A percentile compares a stretch with the other conserved stretches of the same genome.
Evolutionary conservation across 2,888 invertebrate species (phyloP).

Genomic region (Hydrotaea diabolus): DNA sequence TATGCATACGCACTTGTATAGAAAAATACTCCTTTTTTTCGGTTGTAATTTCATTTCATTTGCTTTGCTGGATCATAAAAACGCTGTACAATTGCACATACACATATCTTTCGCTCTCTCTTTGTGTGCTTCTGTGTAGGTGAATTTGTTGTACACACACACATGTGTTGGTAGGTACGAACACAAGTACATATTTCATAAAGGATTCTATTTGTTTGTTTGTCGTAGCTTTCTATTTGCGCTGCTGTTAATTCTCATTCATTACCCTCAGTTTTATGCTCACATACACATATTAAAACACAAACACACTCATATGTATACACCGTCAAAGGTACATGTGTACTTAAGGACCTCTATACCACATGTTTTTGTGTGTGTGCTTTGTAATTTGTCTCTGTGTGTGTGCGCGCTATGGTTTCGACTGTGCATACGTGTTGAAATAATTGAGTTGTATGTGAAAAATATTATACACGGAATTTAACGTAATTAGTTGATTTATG

Average conservation of each 20-base stretch:
- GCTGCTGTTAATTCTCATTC: constrained; percentile 61
- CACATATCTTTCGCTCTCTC: not conserved
- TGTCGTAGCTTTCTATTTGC: constrained; percentile 38
- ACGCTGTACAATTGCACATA: not conserved
- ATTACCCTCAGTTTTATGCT: constrained; percentile 51
- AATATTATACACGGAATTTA: constrained; percentile 35
- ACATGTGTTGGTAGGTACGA: constrained; percentile 15
- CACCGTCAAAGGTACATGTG: too few relatives aligned
- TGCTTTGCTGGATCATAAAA: constrained; percentile 22
- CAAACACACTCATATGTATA: not conserved
- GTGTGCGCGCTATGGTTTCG: not conserved
- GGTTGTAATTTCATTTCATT: constrained; percentile 19
- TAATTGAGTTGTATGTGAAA: constrained; percentile 58
- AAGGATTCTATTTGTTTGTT: constrained; percentile 51
- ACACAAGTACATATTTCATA: constrained; percentile 59
- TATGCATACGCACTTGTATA: constrained; percentile 41
- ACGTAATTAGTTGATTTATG: constrained; percentile 39
- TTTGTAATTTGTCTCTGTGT: too few relatives aligned
- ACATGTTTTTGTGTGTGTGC: not conserved
- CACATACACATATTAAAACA: not conserved
- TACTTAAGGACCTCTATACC: not conserved
- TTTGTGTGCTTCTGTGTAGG: not conserved
- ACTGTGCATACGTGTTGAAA: constrained; percentile 41
- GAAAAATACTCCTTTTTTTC: constrained; percentile 36
- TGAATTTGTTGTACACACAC: not conserved